Evolutionary conservation across 2,888 invertebrate species (phyloP).

Genomic region (Taenaris catops): DNA sequence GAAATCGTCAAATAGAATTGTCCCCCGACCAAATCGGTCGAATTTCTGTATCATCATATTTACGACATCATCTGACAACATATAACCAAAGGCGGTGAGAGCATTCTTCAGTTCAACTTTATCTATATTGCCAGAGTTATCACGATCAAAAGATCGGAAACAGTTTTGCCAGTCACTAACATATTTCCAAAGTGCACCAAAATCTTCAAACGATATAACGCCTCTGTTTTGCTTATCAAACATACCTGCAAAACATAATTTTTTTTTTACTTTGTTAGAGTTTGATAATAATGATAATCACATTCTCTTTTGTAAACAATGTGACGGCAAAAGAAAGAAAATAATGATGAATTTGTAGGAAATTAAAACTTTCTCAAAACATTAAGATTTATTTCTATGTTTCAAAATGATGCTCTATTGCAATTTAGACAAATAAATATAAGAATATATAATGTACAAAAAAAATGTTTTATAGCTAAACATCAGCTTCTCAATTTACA

Average conservation of each 20-base stretch:
- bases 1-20: constrained; percentile 98
- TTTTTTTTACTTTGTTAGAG: too few relatives aligned
- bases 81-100: constrained; percentile 93
- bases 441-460: too few relatives aligned
- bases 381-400: too few relatives aligned
- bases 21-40: constrained; percentile 94
- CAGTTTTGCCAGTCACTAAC: constrained; percentile 98
- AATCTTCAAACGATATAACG: constrained; percentile 96
- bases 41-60: constrained; percentile 93
- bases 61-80: constrained; percentile 90
- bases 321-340: too few relatives aligned
- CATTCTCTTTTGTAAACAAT: too few relatives aligned
- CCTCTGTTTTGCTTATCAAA: constrained; percentile 95
- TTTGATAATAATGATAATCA: too few relatives aligned
- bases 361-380: too few relatives aligned
- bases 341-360: too few relatives aligned
- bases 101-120: constrained; percentile 94
- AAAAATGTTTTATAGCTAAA: too few relatives aligned
- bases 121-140: constrained; percentile 96
- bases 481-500: too few relatives aligned
- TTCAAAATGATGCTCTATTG: too few relatives aligned
- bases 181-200: constrained; percentile 98
- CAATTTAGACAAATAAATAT: too few relatives aligned
- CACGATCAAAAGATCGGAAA: constrained; percentile 95
- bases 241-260: constrained; percentile 90